Conservation (phyloP, 2,113 vertebrate species). For the Thamnaconus septentrionalis region DNA sequence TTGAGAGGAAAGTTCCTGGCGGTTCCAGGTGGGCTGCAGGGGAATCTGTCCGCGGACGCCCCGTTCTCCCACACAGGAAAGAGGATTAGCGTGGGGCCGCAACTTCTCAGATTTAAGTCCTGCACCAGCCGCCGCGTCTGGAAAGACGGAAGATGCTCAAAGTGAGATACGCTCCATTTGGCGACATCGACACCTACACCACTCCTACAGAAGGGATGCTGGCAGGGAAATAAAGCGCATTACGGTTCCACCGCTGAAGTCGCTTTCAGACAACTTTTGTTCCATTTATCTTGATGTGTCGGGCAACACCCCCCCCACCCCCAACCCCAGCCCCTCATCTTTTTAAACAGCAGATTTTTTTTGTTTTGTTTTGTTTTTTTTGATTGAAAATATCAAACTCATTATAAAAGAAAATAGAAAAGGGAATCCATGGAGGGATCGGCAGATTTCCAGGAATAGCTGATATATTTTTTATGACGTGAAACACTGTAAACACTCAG, state of each 20-base stretch:
- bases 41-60: slow-evolving; percentile 30
- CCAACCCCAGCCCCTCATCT: no score
- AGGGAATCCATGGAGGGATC: no score
- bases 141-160: slow-evolving; percentile 22
- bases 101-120: slow-evolving; percentile 31
- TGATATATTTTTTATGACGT: no score
- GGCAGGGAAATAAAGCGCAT: slow-evolving; percentile 37
- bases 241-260: slow-evolving; percentile 10
- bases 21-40: slow-evolving; percentile 30
- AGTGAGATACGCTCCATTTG: slow-evolving; percentile 24
- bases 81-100: slow-evolving; percentile 30
- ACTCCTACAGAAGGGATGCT: slow-evolving; percentile 31
- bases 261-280: background rate
- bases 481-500: no score
- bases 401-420: no score
- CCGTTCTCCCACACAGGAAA: slow-evolving; percentile 31
- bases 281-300: no score
- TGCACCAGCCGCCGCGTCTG: slow-evolving; percentile 20
- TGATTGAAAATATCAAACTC: no score
- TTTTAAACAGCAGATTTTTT: no score
- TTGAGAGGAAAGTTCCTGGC: slow-evolving; percentile 12
- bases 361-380: no score
- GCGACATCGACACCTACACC: slow-evolving; percentile 33
- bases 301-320: no score
- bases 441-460: no score